These are phyloP conservation scores for Adrianichthys oophorus DNA, from an alignment of 2,797 vertebrate species.

Conservation along the genomic window DNA sequence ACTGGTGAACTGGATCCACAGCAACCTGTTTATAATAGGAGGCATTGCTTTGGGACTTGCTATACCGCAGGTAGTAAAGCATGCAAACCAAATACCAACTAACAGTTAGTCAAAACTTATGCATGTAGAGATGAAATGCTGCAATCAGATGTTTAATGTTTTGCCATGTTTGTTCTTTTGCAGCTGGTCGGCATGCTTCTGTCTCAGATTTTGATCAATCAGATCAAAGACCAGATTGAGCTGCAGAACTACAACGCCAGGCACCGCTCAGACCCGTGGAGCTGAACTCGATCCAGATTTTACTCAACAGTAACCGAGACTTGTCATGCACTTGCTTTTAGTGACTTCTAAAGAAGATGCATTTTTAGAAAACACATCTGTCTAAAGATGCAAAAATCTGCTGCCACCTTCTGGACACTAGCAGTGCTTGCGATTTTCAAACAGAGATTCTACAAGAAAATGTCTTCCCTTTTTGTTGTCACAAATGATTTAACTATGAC, in stretches of 20 bases:
- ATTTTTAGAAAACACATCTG: too few relatives aligned
- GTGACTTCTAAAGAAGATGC: too few relatives aligned
- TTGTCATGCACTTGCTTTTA: too few relatives aligned
- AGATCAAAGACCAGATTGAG: constrained; percentile 90
- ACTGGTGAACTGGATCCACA: constrained; percentile 92
- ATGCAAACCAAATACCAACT: neutral
- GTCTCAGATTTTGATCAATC: constrained; percentile 89
- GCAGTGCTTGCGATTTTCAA: constrained; percentile 1
- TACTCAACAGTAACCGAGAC: neutral
- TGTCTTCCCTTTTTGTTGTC: neutral
- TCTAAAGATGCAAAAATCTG: constrained; percentile 13
- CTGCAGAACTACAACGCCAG: constrained; percentile 87
- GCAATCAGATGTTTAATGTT: constrained; percentile 1
- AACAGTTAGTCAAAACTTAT: neutral
- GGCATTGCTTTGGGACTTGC: constrained; percentile 88
- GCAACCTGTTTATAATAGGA: constrained; percentile 90
- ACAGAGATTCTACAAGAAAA: neutral
- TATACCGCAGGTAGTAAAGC: constrained; percentile 85
- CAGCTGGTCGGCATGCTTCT: constrained; percentile 92
- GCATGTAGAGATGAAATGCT: neutral
- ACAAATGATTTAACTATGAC: neutral
- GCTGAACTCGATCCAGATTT: constrained; percentile 63
- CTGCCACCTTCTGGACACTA: constrained; percentile 39
- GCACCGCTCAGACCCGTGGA: constrained; percentile 86
- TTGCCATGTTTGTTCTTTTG: constrained; percentile 20